A percentile compares a stretch with the other conserved stretches of the same genome.
phyloP scores from a whole-genome alignment of 1,140 invertebrate genomes.

The Bombus balteatus region DNA sequence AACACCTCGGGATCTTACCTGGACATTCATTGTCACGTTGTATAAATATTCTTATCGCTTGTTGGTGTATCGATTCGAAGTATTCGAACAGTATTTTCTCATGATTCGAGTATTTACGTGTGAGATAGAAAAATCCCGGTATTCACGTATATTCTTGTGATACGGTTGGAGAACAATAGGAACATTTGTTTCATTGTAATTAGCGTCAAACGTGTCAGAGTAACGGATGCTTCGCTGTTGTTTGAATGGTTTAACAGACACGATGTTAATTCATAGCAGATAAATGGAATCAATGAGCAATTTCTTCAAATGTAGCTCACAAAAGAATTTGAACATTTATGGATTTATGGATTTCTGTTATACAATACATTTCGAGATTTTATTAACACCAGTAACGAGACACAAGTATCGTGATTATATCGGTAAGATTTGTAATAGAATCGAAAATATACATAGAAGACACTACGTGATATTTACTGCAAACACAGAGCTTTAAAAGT shows the following conservation, averaged over 20 bases:
- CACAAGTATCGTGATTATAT: background rate
- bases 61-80: background rate
- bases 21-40: background rate
- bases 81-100: background rate
- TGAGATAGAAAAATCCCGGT: background rate
- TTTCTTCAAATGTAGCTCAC: too few relatives aligned
- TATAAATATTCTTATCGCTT: slow-evolving; percentile 1
- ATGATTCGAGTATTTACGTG: background rate
- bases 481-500: background rate
- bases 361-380: too few relatives aligned
- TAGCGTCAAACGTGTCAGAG: background rate
- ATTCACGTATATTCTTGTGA: background rate
- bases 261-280: background rate
- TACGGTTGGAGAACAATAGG: background rate
- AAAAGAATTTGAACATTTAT: too few relatives aligned
- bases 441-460: too few relatives aligned
- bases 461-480: background rate
- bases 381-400: too few relatives aligned
- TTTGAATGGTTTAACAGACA: background rate
- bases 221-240: background rate
- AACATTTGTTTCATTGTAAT: background rate
- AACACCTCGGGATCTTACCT: too few relatives aligned
- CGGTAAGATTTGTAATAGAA: background rate
- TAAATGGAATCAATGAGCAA: too few relatives aligned
- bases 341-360: too few relatives aligned